These are phyloP conservation scores for Phragmatobia fuliginosa DNA, from an alignment of 2,888 invertebrate genomes.

Conservation along the genomic window DNA sequence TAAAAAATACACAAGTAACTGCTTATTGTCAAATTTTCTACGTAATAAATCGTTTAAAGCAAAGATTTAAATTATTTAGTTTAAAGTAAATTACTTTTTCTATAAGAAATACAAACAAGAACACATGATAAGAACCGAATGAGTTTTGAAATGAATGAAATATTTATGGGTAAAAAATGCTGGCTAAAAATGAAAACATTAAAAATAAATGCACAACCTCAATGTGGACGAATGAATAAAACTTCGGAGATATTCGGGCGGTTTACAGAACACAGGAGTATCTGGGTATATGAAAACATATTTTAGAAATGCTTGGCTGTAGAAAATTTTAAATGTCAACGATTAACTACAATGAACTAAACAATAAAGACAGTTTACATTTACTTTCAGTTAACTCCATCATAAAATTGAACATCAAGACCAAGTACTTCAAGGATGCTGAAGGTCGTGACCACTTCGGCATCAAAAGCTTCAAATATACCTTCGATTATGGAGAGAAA, in stretches of 20 bases:
- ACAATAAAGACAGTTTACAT: background rate
- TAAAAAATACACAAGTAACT: too few species aligned
- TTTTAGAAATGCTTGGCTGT: background rate
- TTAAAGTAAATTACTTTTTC: background rate
- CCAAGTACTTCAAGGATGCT: slow-evolving; percentile 79
- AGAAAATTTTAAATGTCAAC: background rate
- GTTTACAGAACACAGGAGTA: background rate
- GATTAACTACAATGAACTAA: too few species aligned
- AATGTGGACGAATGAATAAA: background rate
- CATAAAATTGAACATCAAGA: slow-evolving; percentile 80
- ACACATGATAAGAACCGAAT: background rate
- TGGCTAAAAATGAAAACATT: background rate
- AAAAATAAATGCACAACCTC: background rate
- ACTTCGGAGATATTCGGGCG: background rate
- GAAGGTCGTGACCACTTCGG: slow-evolving; percentile 81
- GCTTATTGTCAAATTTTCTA: too few species aligned
- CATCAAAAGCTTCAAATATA: slow-evolving; percentile 78
- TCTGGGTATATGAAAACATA: too few species aligned
- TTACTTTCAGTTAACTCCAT: slow-evolving; percentile 77
- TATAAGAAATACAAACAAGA: background rate
- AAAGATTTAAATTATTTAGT: too few species aligned
- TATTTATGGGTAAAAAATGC: background rate
- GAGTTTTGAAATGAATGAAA: background rate
- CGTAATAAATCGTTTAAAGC: too few species aligned
- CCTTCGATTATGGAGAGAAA: slow-evolving; percentile 80